phyloP scores from a whole-genome alignment of 2,888 invertebrate genomes.

The Prosapia bicincta region DNA sequence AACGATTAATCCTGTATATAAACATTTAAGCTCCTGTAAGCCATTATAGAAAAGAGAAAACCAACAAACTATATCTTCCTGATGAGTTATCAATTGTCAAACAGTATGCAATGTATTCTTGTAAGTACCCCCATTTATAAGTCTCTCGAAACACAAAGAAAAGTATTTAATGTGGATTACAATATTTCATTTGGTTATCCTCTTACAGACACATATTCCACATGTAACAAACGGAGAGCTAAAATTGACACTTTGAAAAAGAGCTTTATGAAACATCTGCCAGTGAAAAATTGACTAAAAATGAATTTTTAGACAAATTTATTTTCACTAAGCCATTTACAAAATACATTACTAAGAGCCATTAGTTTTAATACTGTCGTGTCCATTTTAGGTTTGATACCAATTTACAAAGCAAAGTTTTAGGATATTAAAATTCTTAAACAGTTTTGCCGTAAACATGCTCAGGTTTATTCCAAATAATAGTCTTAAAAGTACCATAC shows the following conservation, averaged over 20 bases:
- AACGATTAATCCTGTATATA: neutral
- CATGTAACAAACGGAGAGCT: constrained; percentile 3
- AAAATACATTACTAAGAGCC: too few species aligned
- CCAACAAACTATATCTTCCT: constrained; percentile 14
- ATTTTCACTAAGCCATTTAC: too few species aligned
- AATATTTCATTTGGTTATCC: constrained; percentile 18
- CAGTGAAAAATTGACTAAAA: neutral
- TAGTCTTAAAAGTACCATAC: too few species aligned
- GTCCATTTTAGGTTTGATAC: too few species aligned
- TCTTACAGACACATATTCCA: constrained; percentile 9
- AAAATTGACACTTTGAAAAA: neutral
- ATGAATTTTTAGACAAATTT: too few species aligned
- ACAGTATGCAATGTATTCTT: constrained; percentile 4
- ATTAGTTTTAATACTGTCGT: too few species aligned
- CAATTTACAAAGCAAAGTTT: too few species aligned
- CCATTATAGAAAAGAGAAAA: constrained; percentile 5
- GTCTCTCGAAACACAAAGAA: constrained; percentile 13
- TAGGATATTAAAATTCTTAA: too few species aligned
- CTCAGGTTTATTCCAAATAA: too few species aligned
- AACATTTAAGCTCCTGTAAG: neutral
- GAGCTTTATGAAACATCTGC: neutral
- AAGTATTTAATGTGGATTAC: constrained; percentile 4
- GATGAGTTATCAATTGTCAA: constrained; percentile 10
- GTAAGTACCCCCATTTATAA: neutral
- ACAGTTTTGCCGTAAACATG: too few species aligned